Conservation (phyloP, 2,797 vertebrate species). For the Eremophila alpestris region DNA sequence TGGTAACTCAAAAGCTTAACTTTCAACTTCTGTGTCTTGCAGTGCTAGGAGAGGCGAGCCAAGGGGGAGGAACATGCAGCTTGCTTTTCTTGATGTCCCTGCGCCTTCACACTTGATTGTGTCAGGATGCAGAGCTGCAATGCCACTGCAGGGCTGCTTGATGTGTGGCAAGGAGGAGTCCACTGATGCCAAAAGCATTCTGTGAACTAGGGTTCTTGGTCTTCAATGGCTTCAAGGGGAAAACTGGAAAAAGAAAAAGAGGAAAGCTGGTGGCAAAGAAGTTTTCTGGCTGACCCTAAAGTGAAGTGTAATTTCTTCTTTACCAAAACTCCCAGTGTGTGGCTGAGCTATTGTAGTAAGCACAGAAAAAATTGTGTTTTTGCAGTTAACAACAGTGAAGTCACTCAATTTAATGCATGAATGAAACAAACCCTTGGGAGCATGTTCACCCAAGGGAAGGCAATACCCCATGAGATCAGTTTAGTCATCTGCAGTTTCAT, state of each 20-base stretch:
- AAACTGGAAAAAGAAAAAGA: neutral
- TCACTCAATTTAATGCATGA: constrained; percentile 13
- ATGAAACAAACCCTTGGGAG: constrained; percentile 7
- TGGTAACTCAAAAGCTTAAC: constrained; percentile 5
- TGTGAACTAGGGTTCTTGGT: neutral
- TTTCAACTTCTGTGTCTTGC: neutral
- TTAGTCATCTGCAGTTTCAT: constrained; percentile 18
- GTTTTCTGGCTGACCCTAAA: neutral
- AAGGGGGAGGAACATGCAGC: neutral
- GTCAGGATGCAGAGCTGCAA: neutral
- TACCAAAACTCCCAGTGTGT: neutral
- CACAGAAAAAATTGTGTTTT: neutral
- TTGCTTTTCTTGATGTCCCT: neutral
- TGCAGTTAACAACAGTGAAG: neutral
- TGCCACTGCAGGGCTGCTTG: neutral
- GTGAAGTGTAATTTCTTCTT: neutral
- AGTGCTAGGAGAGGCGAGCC: neutral
- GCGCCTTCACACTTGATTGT: rapidly evolving
- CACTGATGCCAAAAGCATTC: neutral
- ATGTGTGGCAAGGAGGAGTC: rapidly evolving
- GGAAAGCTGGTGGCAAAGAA: neutral
- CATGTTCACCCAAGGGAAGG: neutral
- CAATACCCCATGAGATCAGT: neutral
- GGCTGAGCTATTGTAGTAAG: constrained; percentile 39
- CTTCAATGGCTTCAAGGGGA: neutral